Evolutionary conservation across 2,888 invertebrate genomes (phyloP).

Genomic region (Mythimna albipuncta): DNA sequence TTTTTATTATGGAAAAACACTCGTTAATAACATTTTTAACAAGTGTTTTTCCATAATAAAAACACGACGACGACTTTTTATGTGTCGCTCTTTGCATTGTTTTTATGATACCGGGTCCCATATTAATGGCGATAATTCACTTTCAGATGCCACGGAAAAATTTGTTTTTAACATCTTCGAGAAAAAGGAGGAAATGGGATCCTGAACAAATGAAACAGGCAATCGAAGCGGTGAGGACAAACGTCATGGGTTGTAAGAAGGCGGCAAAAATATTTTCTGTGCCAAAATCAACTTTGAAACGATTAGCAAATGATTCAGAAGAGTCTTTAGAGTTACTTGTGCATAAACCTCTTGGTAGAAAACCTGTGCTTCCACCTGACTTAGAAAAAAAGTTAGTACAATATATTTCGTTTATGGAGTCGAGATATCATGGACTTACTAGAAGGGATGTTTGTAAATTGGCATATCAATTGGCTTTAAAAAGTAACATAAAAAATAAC

Average conservation of each 20-base stretch:
- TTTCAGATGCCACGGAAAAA: not conserved
- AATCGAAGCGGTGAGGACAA: not conserved
- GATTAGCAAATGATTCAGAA: constrained; percentile 12
- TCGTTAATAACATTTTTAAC: too few relatives aligned
- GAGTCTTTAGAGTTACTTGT: constrained; percentile 13
- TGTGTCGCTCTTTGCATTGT: too few relatives aligned
- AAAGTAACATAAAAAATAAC: too few relatives aligned
- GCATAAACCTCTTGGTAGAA: constrained; percentile 7
- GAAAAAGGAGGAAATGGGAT: constrained; percentile 8
- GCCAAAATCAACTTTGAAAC: not conserved
- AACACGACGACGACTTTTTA: too few relatives aligned
- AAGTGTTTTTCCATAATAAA: too few relatives aligned
- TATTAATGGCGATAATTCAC: too few relatives aligned
- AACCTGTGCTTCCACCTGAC: constrained; percentile 1
- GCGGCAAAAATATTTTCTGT: constrained; percentile 11
- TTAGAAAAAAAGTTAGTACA: constrained; percentile 1
- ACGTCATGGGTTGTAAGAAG: not conserved
- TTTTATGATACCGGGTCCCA: not conserved
- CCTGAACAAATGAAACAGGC: constrained; percentile 10
- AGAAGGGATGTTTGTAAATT: not conserved
- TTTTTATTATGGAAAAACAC: too few relatives aligned
- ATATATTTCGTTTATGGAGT: not conserved
- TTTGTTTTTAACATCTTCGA: not conserved
- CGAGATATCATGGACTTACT: not conserved
- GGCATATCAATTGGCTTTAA: too few relatives aligned